These are phyloP conservation scores for Phragmatobia fuliginosa DNA, from an alignment of 2,888 invertebrate species.

Conservation along the genomic window DNA sequence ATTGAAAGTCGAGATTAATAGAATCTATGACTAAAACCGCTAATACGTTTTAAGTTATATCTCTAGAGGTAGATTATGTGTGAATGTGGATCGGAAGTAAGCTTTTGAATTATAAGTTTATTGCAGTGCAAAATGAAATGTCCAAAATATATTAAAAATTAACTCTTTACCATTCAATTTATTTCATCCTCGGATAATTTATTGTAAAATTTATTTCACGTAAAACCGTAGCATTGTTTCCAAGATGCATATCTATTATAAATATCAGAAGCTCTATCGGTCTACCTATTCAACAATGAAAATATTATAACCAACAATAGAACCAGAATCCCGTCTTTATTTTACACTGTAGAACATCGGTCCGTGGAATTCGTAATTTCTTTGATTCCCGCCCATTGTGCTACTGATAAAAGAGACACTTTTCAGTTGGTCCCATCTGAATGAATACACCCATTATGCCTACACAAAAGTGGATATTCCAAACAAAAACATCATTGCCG, in stretches of 20 bases:
- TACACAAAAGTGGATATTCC: slow-evolving; percentile 82
- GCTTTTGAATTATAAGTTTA: background rate
- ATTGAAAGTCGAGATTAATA: no score
- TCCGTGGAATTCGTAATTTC: slow-evolving; percentile 80
- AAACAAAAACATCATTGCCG: slow-evolving; percentile 80
- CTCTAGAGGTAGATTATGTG: background rate
- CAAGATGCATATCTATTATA: slow-evolving; percentile 32
- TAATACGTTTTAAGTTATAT: no score
- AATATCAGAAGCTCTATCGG: slow-evolving; percentile 45
- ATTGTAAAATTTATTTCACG: slow-evolving; percentile 24
- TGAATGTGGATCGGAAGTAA: no score
- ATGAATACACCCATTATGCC: slow-evolving; percentile 84
- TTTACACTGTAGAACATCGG: slow-evolving; percentile 79
- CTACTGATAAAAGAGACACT: slow-evolving; percentile 84
- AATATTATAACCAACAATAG: slow-evolving; percentile 61
- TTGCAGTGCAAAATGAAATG: background rate
- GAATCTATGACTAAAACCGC: no score
- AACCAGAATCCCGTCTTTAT: slow-evolving; percentile 62
- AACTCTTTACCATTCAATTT: slow-evolving; percentile 2
- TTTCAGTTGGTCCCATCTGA: slow-evolving; percentile 78
- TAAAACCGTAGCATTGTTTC: slow-evolving; percentile 30
- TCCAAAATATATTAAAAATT: background rate
- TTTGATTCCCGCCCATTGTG: slow-evolving; percentile 84
- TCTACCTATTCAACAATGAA: slow-evolving; percentile 54
- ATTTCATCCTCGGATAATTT: slow-evolving; percentile 27